Evolutionary conservation across 2,113 vertebrate genomes (phyloP).

Genomic region (Xyrauchen texanus): DNA sequence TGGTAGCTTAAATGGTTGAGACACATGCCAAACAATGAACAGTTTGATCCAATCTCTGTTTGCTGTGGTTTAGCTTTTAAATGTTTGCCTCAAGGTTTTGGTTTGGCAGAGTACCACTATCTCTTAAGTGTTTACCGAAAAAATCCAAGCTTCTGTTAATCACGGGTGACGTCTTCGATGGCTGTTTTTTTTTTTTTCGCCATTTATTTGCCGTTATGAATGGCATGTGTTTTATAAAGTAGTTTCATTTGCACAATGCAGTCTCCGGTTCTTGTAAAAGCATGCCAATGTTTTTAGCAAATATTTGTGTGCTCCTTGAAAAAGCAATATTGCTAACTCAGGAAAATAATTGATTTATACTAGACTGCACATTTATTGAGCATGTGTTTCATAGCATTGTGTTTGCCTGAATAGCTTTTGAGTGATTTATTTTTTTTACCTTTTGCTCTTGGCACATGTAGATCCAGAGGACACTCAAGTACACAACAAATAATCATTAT

Average conservation of each 20-base stretch:
- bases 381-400: neutral
- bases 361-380: neutral
- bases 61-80: neutral
- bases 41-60: neutral
- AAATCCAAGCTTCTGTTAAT: neutral
- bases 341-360: neutral
- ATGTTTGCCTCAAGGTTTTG: slow-evolving; percentile 15
- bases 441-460: no score
- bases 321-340: neutral
- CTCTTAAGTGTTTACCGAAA: neutral
- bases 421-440: no score
- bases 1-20: neutral
- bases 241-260: no score
- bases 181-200: neutral
- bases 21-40: slow-evolving; percentile 15
- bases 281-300: slow-evolving; percentile 26
- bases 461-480: no score
- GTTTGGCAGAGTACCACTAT: neutral
- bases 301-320: slow-evolving; percentile 16
- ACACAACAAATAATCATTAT: no score
- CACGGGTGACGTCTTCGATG: neutral
- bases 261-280: neutral
- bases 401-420: slow-evolving; percentile 42
- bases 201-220: neutral
- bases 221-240: neutral